Percentiles rank a stretch among this genome's conserved stretches.
These are phyloP conservation scores for Cephus nigrinus DNA, from an alignment of 2,888 invertebrate species.

Conservation along the genomic window DNA sequence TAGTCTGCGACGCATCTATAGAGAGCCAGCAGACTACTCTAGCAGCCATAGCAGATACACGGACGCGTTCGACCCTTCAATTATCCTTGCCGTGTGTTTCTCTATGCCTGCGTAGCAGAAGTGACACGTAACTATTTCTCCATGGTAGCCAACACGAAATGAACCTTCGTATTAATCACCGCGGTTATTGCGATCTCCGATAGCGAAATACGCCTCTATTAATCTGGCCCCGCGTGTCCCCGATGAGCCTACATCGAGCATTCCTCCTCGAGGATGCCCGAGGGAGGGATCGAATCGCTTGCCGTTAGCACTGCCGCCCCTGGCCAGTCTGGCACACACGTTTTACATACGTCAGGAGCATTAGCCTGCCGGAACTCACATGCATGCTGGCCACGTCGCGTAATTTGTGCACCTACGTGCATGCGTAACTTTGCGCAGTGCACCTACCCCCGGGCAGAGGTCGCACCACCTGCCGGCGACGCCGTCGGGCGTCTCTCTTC, in stretches of 20 bases:
- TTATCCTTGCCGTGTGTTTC: slow-evolving; percentile 6
- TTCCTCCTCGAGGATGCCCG: background rate
- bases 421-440: background rate
- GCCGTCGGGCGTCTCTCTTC: too few species aligned
- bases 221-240: slow-evolving; percentile 21
- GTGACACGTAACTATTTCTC: slow-evolving; percentile 13
- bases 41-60: background rate
- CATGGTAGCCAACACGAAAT: slow-evolving; percentile 31
- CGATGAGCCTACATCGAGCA: background rate
- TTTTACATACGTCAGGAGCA: background rate
- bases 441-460: background rate
- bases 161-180: slow-evolving; percentile 53
- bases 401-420: background rate
- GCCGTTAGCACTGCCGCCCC: background rate
- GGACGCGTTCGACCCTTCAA: background rate
- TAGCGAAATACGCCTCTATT: slow-evolving; percentile 39
- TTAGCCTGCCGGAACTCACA: background rate
- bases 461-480: too few species aligned
- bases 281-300: background rate
- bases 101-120: slow-evolving; percentile 16
- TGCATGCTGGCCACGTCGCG: background rate
- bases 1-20: background rate
- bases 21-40: too few species aligned
- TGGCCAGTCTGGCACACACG: background rate
- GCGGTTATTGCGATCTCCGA: slow-evolving; percentile 42